phyloP scores from a whole-genome alignment of 1,140 invertebrate species.

The Hyposmocoma kahamanoa region DNA sequence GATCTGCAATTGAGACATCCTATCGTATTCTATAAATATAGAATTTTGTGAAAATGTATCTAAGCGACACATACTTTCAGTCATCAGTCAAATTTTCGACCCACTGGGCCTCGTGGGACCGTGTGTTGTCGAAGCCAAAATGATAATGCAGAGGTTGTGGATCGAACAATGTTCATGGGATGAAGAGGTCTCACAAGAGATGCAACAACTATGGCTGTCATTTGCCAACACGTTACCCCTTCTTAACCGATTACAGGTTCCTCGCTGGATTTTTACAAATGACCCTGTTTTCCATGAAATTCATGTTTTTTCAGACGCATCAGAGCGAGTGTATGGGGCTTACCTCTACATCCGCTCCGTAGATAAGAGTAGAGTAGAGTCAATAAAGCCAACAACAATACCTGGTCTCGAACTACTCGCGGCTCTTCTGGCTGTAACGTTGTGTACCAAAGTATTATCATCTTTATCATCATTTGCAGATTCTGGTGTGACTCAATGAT shows the following conservation, averaged over 20 bases:
- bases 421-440: constrained; percentile 33
- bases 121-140: constrained; percentile 14
- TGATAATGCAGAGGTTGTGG: constrained; percentile 17
- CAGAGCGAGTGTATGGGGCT: constrained; percentile 26
- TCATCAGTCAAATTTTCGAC: constrained; percentile 19
- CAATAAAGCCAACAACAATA: constrained; percentile 32
- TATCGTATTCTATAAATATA: constrained; percentile 5
- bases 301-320: constrained; percentile 34
- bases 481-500: constrained; percentile 29
- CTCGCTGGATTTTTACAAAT: constrained; percentile 11
- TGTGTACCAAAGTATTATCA: constrained; percentile 27
- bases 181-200: constrained; percentile 12
- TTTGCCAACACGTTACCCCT: neutral
- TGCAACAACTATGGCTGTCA: constrained; percentile 6
- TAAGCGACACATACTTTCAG: constrained; percentile 15
- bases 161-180: constrained; percentile 15
- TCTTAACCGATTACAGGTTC: constrained; percentile 16
- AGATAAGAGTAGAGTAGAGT: constrained; percentile 29
- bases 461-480: constrained; percentile 17
- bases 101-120: constrained; percentile 16
- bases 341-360: constrained; percentile 25
- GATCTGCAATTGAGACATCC: neutral
- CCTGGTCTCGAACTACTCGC: constrained; percentile 30
- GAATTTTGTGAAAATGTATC: constrained; percentile 10
- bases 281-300: constrained; percentile 18